Conservation (phyloP, 2,797 vertebrate species). For the Atherinosoma microstoma region DNA sequence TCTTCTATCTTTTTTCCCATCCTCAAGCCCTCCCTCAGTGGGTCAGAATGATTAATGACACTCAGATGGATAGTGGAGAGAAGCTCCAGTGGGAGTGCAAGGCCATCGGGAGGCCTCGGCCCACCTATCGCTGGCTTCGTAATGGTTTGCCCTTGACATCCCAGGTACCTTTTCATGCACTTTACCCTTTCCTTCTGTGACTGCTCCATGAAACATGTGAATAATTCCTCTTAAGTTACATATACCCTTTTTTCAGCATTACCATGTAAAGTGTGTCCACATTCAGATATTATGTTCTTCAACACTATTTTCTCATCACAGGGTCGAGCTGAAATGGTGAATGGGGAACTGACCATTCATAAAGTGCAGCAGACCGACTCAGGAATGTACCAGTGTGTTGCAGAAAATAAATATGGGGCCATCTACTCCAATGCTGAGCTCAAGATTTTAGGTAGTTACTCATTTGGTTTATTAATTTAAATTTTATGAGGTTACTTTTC, state of each 20-base stretch:
- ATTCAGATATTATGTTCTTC: background rate
- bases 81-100: constrained; percentile 94
- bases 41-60: constrained; percentile 94
- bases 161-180: constrained; percentile 69
- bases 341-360: constrained; percentile 89
- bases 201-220: constrained; percentile 34
- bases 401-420: constrained; percentile 93
- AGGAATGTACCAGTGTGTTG: constrained; percentile 97
- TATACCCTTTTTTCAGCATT: background rate
- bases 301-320: constrained; percentile 69
- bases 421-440: constrained; percentile 92
- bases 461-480: background rate
- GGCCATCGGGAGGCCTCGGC: constrained; percentile 91
- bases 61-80: constrained; percentile 94
- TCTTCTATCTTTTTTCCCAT: constrained; percentile 37
- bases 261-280: background rate
- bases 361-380: constrained; percentile 90
- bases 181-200: constrained; percentile 23
- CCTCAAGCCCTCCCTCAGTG: constrained; percentile 92
- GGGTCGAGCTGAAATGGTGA: constrained; percentile 89
- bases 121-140: constrained; percentile 93
- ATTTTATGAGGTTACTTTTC: constrained; percentile 28
- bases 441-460: constrained; percentile 87
- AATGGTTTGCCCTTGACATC: constrained; percentile 87
- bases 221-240: constrained; percentile 31